Evolutionary conservation across 1,140 invertebrate species (phyloP).

Genomic region (Drosophila suzukii): DNA sequence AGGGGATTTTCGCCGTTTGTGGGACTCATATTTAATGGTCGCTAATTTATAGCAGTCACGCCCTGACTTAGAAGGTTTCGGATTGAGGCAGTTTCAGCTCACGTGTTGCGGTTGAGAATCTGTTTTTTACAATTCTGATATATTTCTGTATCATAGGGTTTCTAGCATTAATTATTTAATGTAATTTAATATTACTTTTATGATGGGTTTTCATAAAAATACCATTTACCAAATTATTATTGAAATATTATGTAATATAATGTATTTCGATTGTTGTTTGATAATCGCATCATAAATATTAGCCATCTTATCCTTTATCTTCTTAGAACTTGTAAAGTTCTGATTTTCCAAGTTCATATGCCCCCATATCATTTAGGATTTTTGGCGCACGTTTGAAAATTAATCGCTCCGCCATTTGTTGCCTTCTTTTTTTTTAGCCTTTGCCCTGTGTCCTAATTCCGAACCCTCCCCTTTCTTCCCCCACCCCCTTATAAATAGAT

Average conservation of each 20-base stretch:
- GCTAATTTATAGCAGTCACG: slow-evolving; percentile 69
- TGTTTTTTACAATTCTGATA: neutral
- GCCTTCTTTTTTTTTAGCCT: slow-evolving; percentile 3
- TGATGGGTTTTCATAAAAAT: too few relatives aligned
- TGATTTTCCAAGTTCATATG: too few relatives aligned
- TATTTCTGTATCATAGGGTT: neutral
- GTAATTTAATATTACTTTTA: too few relatives aligned
- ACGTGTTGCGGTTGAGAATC: slow-evolving; percentile 17
- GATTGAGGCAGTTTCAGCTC: slow-evolving; percentile 21
- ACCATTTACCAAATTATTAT: too few relatives aligned
- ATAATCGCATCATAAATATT: too few relatives aligned
- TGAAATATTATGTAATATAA: too few relatives aligned
- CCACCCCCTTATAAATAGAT: slow-evolving; percentile 7
- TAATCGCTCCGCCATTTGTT: neutral
- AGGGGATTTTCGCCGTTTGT: slow-evolving; percentile 55
- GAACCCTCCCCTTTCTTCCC: neutral
- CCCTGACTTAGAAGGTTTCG: slow-evolving; percentile 30
- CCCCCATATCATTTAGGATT: slow-evolving; percentile 6
- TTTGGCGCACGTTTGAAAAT: slow-evolving; percentile 1
- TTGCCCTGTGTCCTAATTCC: slow-evolving; percentile 48
- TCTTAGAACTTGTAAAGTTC: too few relatives aligned
- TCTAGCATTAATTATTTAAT: too few relatives aligned
- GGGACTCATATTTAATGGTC: slow-evolving; percentile 75
- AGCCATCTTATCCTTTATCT: too few relatives aligned
- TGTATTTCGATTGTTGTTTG: too few relatives aligned